phyloP scores from a whole-genome alignment of 2,888 invertebrate species.

The Aricia artaxerxes region DNA sequence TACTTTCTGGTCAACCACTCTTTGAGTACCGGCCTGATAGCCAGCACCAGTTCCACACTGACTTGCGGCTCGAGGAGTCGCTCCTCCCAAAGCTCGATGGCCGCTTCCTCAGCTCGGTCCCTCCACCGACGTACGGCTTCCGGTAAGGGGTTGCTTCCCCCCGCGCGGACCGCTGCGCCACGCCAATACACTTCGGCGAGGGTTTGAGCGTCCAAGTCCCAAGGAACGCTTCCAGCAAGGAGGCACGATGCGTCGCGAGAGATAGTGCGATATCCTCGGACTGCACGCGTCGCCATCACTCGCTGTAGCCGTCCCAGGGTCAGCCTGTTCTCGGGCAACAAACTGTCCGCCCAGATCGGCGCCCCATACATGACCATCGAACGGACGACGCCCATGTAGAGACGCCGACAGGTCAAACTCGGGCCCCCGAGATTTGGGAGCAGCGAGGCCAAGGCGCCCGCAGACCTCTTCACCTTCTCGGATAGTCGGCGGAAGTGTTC shows the following conservation, averaged over 20 bases:
- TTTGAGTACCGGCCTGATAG: background rate
- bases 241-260: background rate
- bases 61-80: background rate
- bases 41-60: background rate
- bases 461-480: too few relatives aligned
- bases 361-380: background rate
- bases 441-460: too few relatives aligned
- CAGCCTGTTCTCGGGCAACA: background rate
- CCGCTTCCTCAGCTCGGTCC: too few relatives aligned
- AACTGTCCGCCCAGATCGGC: background rate
- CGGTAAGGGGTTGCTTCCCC: too few relatives aligned
- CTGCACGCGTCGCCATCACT: background rate
- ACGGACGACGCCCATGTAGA: background rate
- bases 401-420: background rate
- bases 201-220: background rate
- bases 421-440: too few relatives aligned
- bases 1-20: background rate
- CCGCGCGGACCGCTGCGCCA: too few relatives aligned
- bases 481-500: background rate
- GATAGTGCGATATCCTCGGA: background rate
- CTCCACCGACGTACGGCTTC: too few relatives aligned
- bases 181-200: background rate
- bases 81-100: too few relatives aligned
- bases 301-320: background rate
- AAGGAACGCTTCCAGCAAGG: background rate